These are phyloP conservation scores for Clamator glandarius DNA, from an alignment of 2,797 vertebrate genomes.

Conservation along the genomic window DNA sequence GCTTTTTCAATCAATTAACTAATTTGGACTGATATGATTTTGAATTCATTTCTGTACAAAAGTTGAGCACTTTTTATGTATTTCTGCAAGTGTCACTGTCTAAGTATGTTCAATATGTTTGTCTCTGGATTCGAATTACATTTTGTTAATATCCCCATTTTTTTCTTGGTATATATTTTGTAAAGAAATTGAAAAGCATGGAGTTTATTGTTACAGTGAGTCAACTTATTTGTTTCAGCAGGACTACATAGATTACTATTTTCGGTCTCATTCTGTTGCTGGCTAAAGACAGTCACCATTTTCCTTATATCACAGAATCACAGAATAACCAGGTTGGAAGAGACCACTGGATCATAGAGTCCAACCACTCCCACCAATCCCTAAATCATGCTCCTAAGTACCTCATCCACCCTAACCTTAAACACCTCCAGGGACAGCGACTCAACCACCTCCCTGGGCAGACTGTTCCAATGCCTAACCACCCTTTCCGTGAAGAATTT, in stretches of 20 bases:
- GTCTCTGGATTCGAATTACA: not conserved
- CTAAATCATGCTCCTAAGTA: too few species aligned
- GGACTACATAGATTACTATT: not conserved
- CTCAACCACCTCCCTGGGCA: too few species aligned
- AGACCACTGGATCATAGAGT: too few species aligned
- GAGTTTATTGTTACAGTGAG: not conserved
- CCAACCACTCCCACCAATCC: too few species aligned
- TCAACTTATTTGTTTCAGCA: not conserved
- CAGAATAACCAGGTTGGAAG: too few species aligned
- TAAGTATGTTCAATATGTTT: not conserved
- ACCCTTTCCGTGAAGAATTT: too few species aligned
- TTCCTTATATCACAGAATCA: too few species aligned
- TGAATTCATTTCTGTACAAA: not conserved
- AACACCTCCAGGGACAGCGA: too few species aligned
- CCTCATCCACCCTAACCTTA: too few species aligned
- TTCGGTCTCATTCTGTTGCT: not conserved
- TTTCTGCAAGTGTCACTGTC: not conserved
- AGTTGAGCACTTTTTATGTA: not conserved
- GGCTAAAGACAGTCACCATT: not conserved
- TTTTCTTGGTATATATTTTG: not conserved
- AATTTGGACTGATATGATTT: not conserved
- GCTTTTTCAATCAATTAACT: not conserved
- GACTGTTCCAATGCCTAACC: too few species aligned
- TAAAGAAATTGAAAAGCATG: not conserved
- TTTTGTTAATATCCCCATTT: fast-evolving